Evolutionary conservation across 2,888 invertebrate genomes (phyloP), one percentile per base, ranked within the genome.

Genomic region (Acronicta alni): DNA sequence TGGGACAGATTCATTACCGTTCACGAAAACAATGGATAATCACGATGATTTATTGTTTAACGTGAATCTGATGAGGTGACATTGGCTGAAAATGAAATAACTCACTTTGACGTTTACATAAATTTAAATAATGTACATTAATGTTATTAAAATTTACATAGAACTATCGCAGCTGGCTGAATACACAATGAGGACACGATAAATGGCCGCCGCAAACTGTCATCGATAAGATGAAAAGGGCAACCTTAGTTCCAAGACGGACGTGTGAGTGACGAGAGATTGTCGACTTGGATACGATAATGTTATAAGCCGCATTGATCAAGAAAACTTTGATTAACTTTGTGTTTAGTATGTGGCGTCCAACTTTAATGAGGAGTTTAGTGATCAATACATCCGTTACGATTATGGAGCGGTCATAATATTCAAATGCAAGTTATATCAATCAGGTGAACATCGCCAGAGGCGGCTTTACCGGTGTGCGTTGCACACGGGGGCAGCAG

Each of bases 141-240:
- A 74, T 63, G 51, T 72, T 58, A 66, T 69, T 64, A 64, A 65
- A 65, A 75, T 70, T 67, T 61, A 70, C 59, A 75, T 65, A 71
- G 73, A 71, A 71, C 75, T 71, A 73, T 72, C 49, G 60, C 70
- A 61, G 61, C 68, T 75, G 68, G 48, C n/a, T 68, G 75, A 75
- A 75, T 75, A 61, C 60, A 65, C 41, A 71, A 75, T 73, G 68
- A 75, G 71, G 53, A 44, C 49, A 61, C 60, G 60, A 70, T 67
- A 56, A 68, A 71, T 60, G 59, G 66, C 47, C 51, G 52, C 62
- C 66, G 45, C 62, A 59, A 75, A 66, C 72, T 76, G 76, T 67
- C 76, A 74, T 76, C 62, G 60, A 67, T 72, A 72, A 72, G 65
- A 74, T 75, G 74, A 72, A 60, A 70, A 75, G 72, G 75, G 66